These are phyloP conservation scores for Rhodinocichla rosea DNA, from an alignment of 2,113 vertebrate genomes.

Conservation along the genomic window DNA sequence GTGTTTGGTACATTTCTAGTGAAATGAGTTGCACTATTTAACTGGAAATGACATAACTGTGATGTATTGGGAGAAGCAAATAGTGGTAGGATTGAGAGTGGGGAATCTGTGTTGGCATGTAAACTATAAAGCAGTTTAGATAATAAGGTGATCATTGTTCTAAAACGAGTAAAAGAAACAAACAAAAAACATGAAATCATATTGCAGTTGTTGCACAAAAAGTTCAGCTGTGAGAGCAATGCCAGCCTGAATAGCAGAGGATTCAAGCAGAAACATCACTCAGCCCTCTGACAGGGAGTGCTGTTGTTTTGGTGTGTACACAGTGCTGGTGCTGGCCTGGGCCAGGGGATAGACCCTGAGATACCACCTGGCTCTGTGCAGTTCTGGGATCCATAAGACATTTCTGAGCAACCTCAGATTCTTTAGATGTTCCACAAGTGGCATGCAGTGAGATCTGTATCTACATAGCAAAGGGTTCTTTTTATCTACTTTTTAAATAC, in stretches of 20 bases:
- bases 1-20: neutral
- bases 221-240: neutral
- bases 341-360: fast-evolving
- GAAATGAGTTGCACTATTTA: neutral
- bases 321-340: neutral
- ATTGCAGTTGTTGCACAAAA: neutral
- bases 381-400: neutral
- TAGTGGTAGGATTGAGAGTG: neutral
- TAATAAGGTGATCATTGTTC: neutral
- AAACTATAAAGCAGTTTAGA: neutral
- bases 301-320: neutral
- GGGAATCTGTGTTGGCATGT: neutral
- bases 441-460: neutral
- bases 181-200: neutral
- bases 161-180: neutral
- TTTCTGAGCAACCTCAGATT: neutral
- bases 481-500: neutral
- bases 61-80: neutral
- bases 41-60: neutral
- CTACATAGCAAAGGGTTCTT: fast-evolving
- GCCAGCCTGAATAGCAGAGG: neutral
- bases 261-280: neutral
- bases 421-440: neutral
- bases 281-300: neutral
- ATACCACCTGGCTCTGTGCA: neutral